Percentiles rank a stretch among this genome's conserved stretches.
phyloP scores from a whole-genome alignment of 2,113 vertebrate species.

The Gadus chalcogrammus region DNA sequence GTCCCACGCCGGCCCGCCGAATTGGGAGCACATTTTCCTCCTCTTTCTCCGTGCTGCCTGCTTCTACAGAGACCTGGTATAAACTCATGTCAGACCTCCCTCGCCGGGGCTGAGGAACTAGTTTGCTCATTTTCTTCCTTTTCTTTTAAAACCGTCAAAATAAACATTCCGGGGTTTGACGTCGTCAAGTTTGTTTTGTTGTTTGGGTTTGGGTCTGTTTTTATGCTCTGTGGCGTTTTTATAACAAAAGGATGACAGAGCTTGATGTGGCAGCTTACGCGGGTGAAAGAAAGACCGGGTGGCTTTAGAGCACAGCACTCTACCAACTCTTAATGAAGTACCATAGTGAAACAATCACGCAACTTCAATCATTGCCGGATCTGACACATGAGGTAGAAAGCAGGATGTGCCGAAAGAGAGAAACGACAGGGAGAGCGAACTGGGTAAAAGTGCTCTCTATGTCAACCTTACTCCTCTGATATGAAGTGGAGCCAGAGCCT shows the following conservation, averaged over 20 bases:
- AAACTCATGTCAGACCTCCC: slow-evolving; percentile 27
- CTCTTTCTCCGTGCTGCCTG: slow-evolving; percentile 19
- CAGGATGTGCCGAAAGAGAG: neutral
- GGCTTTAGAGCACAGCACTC: no score
- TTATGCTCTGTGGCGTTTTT: neutral
- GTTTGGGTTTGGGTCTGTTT: slow-evolving; percentile 11
- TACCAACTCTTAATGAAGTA: no score
- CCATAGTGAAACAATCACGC: neutral
- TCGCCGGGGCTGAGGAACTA: slow-evolving; percentile 7
- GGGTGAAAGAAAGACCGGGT: no score
- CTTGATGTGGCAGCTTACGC: no score
- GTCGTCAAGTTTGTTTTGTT: neutral
- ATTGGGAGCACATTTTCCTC: slow-evolving; percentile 46
- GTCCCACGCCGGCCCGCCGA: slow-evolving; percentile 51
- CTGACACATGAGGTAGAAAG: no score
- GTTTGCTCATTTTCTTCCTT: no score
- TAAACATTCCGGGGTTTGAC: slow-evolving; percentile 16
- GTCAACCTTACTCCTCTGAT: no score
- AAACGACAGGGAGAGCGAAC: no score
- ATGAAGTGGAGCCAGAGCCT: no score
- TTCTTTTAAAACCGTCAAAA: slow-evolving; percentile 23
- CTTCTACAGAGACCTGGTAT: slow-evolving; percentile 21
- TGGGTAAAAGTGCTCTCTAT: no score
- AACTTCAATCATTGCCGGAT: neutral
- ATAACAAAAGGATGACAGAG: neutral